Base-by-base conservation (phyloP, 2,888 invertebrate species). In the Cheilosia variabilis region DNA sequence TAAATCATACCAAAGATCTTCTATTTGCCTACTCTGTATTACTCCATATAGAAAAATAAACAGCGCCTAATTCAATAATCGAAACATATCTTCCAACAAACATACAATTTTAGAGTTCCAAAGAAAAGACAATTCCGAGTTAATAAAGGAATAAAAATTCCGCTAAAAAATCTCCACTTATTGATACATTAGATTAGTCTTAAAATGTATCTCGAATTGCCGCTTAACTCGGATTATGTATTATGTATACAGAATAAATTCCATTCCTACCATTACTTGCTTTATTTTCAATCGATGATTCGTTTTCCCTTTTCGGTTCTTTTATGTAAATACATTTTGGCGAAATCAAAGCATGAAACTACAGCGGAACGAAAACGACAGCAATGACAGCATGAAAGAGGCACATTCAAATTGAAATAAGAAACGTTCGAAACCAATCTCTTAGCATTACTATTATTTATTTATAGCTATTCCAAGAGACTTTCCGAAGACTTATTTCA, bases 401-500 rank as follows among this genome's bases (percentile, higher is more conserved):
- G 62, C 63, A 45, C 53, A 62, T 37, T 62, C 53, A 62, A 63
- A 78, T 78, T 63, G 71, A 78, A 78, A 63, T 57, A 31, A 47
- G 71, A 78, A 45, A 63, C 63, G 57, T 55, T 71, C 24, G 62
- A 78, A 71, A 63, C 77, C 78, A 71, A 78, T 63, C 63, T 57
- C 71, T 62, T 24, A 62, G 60, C 53, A 69, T 77, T 69, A 19
- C 62, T 78, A 63, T 78, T 71, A 71, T 63, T 78, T 78, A 78
- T 78, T 71, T 63, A 71, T 78, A 57, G 41, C 71, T 71, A 65
- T 71, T 71, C 57, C 55, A 50, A 57, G 55, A 78, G 71, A 78
- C 71, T 78, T 78, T 63, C 47, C 71, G 63, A 57, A 57, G 57
- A 50, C 63, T 78, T 78, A 78, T 78, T 71, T 63, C 63, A 71